These are phyloP conservation scores for Gambusia yucatana DNA, from an alignment of 2,797 vertebrate species.

Conservation along the genomic window DNA sequence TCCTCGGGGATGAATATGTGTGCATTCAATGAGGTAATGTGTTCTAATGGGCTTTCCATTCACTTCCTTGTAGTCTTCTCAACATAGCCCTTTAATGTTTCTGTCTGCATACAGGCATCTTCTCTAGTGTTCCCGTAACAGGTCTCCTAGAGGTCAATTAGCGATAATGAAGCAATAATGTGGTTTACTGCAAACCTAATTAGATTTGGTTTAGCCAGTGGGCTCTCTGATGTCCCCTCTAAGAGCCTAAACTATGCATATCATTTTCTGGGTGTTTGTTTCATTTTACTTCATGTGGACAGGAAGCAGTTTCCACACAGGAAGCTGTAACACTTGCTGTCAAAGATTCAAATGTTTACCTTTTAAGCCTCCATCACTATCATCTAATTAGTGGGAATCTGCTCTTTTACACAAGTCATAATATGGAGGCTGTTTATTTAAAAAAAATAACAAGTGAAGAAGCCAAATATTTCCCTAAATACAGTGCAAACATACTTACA, in stretches of 20 bases:
- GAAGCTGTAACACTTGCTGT: conserved; percentile 34
- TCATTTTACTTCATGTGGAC: conserved; percentile 65
- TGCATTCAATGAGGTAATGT: conserved; percentile 44
- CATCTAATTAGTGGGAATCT: conserved; percentile 29
- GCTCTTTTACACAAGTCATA: conserved; percentile 30
- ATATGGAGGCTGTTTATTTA: conserved; percentile 17
- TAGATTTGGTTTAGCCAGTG: conserved; percentile 76
- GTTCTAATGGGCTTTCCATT: conserved; percentile 63
- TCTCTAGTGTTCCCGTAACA: conserved; percentile 81
- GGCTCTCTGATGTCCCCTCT: conserved; percentile 73
- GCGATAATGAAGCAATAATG: conserved; percentile 82
- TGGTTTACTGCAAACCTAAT: conserved; percentile 78
- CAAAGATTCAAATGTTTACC: conserved; percentile 40
- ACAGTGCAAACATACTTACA: background rate
- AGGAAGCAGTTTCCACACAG: conserved; percentile 40
- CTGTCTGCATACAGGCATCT: conserved; percentile 75
- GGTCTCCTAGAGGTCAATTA: conserved; percentile 84
- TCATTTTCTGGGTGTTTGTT: conserved; percentile 64
- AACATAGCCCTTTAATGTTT: conserved; percentile 72
- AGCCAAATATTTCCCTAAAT: background rate
- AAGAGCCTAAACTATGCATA: conserved; percentile 73
- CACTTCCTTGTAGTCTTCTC: conserved; percentile 58
- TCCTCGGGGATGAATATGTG: conserved; percentile 36
- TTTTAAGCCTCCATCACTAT: conserved; percentile 46
- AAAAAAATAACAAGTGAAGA: background rate